Conservation (phyloP, 2,888 invertebrate genomes). For the Globia sparganii region DNA sequence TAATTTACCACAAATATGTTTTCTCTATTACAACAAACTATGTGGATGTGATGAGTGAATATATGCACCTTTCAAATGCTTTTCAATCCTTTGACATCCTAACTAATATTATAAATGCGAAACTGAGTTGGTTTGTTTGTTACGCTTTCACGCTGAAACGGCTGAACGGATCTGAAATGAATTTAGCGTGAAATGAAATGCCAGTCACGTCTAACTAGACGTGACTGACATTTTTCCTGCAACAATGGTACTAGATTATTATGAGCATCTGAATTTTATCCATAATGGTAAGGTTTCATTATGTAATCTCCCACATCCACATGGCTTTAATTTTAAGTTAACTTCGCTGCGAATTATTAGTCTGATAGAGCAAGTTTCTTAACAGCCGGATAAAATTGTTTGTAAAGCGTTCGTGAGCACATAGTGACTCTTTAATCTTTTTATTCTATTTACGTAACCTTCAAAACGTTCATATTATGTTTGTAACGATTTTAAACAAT, state of each 20-base stretch:
- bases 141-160: background rate
- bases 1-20: background rate
- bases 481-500: background rate
- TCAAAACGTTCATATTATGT: background rate
- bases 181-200: too few relatives aligned
- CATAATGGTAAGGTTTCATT: constrained; percentile 2
- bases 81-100: background rate
- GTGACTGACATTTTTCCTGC: background rate
- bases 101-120: background rate
- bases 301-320: constrained; percentile 6
- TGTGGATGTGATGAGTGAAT: background rate
- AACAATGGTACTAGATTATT: background rate
- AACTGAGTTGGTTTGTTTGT: background rate
- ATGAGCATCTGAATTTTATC: constrained; percentile 1
- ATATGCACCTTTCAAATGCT: background rate
- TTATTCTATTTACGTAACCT: constrained; percentile 14
- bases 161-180: too few relatives aligned
- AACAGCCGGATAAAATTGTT: constrained; percentile 50
- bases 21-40: background rate
- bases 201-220: too few relatives aligned
- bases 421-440: constrained; percentile 27
- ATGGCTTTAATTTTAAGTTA: constrained; percentile 10
- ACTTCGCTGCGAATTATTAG: constrained; percentile 24
- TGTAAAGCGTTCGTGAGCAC: constrained; percentile 33
- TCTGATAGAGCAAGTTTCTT: constrained; percentile 30